Percentiles rank a stretch among this genome's conserved stretches.
Conservation (phyloP, 2,797 vertebrate genomes). For the Perodicticus potto region DNA sequence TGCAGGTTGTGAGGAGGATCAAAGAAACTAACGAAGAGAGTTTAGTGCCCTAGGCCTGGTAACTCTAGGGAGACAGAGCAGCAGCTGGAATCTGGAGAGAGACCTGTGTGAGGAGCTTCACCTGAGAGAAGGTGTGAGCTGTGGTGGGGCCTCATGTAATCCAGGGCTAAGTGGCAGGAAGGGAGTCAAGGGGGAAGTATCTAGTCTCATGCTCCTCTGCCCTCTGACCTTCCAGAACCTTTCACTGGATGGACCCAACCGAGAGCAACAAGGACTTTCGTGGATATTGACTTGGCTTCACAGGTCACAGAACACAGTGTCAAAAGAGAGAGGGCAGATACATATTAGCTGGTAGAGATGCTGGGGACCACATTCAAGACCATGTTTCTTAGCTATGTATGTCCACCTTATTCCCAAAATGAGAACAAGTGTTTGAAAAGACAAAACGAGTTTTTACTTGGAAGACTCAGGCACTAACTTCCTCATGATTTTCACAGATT, state of each 20-base stretch:
- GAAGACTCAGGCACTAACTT: not conserved
- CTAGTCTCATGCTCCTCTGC: not conserved
- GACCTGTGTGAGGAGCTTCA: not conserved
- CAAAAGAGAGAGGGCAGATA: not conserved
- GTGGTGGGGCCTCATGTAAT: not conserved
- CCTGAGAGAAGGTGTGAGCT: not conserved
- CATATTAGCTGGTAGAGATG: not conserved
- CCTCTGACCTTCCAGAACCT: not conserved
- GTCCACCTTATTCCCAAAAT: not conserved
- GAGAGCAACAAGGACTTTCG: not conserved
- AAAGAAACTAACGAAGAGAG: not conserved
- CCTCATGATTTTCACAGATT: not conserved
- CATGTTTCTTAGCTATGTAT: not conserved
- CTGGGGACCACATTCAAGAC: not conserved
- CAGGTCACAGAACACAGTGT: not conserved
- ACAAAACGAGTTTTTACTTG: not conserved
- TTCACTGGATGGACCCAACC: not conserved
- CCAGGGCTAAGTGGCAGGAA: not conserved
- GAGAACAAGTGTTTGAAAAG: not conserved
- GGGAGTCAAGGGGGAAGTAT: not conserved
- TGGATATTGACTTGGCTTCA: not conserved
- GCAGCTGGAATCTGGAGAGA: not conserved
- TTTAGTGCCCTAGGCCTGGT: not conserved
- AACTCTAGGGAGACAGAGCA: not conserved
- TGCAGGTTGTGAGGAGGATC: not conserved